Evolutionary conservation across 2,888 invertebrate genomes (phyloP), one percentile per base, ranked within the genome.

Genomic region (Lepeophtheirus nordmannii): DNA sequence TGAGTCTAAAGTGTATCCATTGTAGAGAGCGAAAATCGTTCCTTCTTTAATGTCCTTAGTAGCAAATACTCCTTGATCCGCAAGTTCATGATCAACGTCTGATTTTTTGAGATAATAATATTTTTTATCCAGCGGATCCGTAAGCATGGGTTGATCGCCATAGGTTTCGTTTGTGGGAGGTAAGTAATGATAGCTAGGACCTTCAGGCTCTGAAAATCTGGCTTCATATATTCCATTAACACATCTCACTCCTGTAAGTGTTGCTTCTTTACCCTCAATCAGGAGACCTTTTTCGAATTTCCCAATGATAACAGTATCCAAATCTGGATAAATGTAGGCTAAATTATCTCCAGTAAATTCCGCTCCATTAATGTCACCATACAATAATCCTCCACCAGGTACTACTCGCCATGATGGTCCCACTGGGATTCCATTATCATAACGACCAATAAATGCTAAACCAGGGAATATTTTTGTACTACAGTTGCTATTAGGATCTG

Each of bases 61-160:
- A 1, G 60, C 60, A 60, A 60, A 60, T 1, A 30, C 60, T 17
- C 60, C 60, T 37, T 60, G 22, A 60, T 37, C 37, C 1, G 60
- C 22, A 10, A 60, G 37, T 30, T 22, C 30, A 37, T 60, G 60
- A 14, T 60, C 60, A 17, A 60, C 37, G 10, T 22, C 22, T 60
- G 60, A 60, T 30, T 37, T 14, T 14, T 60, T 60, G 37, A 60
- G 22, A 37, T 17, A 11, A 10, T 23, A 22, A 23, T 60, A 60
- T 60, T 60, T 60, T 17, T 60, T 38, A 60, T 60, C 60, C 60
- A 60, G 30, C 10, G 38, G 30, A 60, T 60, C 60, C 11, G 60
- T 22, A 7, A 60, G 60, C 9, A 30, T 20, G 1, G 60, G 60
- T 38, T 60, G 60, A 60, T 60, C 60, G 1, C 60, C 60, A 37